Evolutionary conservation across 1,140 invertebrate genomes (phyloP).

Genomic region (Drosophila ficusphila): DNA sequence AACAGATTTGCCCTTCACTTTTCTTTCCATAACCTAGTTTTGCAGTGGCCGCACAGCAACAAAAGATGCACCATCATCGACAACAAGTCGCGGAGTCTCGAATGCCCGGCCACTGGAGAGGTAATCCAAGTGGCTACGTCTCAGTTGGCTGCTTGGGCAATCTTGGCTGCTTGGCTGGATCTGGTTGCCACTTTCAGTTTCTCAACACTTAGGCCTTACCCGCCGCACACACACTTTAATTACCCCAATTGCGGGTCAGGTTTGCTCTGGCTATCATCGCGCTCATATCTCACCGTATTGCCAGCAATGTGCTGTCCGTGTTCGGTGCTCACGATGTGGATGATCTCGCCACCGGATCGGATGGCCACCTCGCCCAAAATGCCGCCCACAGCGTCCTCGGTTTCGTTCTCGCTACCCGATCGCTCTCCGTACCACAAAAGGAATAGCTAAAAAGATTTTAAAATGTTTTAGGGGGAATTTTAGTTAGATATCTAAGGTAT

Average conservation of each 20-base stretch:
- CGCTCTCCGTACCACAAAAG: constrained; percentile 73
- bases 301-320: constrained; percentile 78
- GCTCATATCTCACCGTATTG: constrained; percentile 74
- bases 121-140: constrained; percentile 77
- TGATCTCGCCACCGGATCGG: constrained; percentile 81
- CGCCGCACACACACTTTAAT: constrained; percentile 53
- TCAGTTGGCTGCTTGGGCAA: constrained; percentile 78
- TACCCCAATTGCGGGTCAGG: constrained; percentile 62
- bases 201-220: constrained; percentile 54
- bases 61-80: constrained; percentile 77
- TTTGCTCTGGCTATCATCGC: constrained; percentile 25
- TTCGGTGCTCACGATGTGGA: constrained; percentile 80
- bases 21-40: constrained; percentile 83
- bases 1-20: constrained; percentile 79
- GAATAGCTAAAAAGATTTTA: constrained; percentile 17
- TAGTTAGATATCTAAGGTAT: neutral
- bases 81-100: constrained; percentile 39
- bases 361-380: constrained; percentile 78
- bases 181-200: constrained; percentile 40
- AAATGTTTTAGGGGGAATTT: neutral
- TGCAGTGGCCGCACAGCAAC: constrained; percentile 48
- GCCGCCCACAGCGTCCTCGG: constrained; percentile 73
- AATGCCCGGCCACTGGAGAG: constrained; percentile 54
- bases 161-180: constrained; percentile 53
- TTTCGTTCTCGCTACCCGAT: constrained; percentile 74